A percentile compares a stretch with the other conserved stretches of the same genome.
These are phyloP conservation scores for Capreolus pygargus DNA, from an alignment of 2,113 vertebrate genomes.

Conservation along the genomic window DNA sequence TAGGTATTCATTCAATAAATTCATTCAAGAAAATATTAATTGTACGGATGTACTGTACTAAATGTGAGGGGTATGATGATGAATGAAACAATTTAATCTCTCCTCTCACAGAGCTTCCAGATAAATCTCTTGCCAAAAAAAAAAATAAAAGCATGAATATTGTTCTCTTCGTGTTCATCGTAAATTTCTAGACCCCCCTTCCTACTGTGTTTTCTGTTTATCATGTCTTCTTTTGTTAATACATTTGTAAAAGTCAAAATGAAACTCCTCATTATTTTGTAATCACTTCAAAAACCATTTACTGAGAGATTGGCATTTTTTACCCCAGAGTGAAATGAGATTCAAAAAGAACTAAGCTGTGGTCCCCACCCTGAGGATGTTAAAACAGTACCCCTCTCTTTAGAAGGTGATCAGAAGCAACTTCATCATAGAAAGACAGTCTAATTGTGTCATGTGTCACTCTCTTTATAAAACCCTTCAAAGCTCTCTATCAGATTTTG, in stretches of 20 bases:
- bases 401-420: rapidly evolving
- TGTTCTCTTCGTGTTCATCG: background rate
- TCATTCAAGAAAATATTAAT: background rate
- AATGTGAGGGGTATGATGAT: background rate
- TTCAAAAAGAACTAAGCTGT: background rate
- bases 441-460: rapidly evolving
- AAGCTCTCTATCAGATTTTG: rapidly evolving
- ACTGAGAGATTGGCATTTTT: background rate
- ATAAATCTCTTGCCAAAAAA: background rate
- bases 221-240: background rate
- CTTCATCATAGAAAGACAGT: rapidly evolving
- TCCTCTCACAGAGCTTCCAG: background rate
- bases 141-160: rapidly evolving
- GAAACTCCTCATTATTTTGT: background rate
- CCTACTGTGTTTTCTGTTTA: background rate
- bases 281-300: background rate
- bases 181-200: background rate
- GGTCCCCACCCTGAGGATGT: rapidly evolving
- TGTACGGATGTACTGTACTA: rapidly evolving
- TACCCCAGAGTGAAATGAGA: background rate
- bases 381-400: too few relatives aligned
- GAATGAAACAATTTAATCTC: background rate
- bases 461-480: rapidly evolving
- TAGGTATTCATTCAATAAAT: background rate
- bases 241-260: background rate